These are phyloP conservation scores for Trilocha varians DNA, from an alignment of 2,888 invertebrate species.

Conservation along the genomic window DNA sequence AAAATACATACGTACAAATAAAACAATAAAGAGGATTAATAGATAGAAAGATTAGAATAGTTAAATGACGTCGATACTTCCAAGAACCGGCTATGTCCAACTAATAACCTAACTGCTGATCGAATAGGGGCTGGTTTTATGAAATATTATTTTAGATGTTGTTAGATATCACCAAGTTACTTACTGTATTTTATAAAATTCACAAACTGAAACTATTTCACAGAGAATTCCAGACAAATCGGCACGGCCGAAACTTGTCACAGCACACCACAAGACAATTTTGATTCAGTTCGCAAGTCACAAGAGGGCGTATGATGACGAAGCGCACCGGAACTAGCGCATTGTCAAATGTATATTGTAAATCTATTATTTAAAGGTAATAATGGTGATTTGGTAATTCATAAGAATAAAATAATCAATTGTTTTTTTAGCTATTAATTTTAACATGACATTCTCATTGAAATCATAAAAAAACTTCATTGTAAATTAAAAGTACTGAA, in stretches of 20 bases:
- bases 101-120: constrained; percentile 26
- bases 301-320: constrained; percentile 57
- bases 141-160: neutral
- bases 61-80: constrained; percentile 44
- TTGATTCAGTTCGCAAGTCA: constrained; percentile 26
- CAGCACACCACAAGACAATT: constrained; percentile 63
- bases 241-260: constrained; percentile 36
- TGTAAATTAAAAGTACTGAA: too few species aligned
- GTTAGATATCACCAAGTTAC: constrained; percentile 22
- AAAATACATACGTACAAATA: too few species aligned
- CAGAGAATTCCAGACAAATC: constrained; percentile 47
- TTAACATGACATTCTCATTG: too few species aligned
- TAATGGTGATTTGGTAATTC: too few species aligned
- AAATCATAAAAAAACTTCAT: too few species aligned
- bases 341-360: constrained; percentile 32
- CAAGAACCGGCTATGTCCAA: constrained; percentile 38
- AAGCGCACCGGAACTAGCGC: constrained; percentile 37
- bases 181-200: constrained; percentile 45
- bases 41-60: constrained; percentile 21
- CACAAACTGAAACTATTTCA: constrained; percentile 45
- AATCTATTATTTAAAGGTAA: too few species aligned
- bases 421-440: too few species aligned
- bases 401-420: too few species aligned
- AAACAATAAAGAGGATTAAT: too few species aligned
- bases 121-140: neutral